These are phyloP conservation scores for Rhingia rostrata DNA, from an alignment of 2,888 invertebrate genomes.

Conservation along the genomic window DNA sequence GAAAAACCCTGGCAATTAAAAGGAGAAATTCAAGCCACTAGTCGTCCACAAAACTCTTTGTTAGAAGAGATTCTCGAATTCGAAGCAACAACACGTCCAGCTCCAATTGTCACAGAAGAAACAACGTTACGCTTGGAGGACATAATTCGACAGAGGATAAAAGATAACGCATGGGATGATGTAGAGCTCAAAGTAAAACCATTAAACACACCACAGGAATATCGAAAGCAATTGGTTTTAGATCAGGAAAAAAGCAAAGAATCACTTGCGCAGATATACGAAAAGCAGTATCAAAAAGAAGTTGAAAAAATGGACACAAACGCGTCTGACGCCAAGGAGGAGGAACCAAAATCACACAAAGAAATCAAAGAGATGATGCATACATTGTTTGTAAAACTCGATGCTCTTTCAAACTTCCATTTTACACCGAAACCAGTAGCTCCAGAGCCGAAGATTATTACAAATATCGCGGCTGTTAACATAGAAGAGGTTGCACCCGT, in stretches of 20 bases:
- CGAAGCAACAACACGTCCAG: constrained; percentile 91
- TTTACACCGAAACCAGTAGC: constrained; percentile 94
- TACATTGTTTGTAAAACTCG: constrained; percentile 91
- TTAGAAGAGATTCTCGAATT: constrained; percentile 96
- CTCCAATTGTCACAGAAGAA: constrained; percentile 96
- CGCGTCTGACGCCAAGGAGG: constrained; percentile 82
- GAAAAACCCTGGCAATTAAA: constrained; percentile 97
- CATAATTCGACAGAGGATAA: constrained; percentile 94
- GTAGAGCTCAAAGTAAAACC: constrained; percentile 94
- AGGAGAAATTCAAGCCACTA: constrained; percentile 92
- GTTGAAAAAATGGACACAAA: constrained; percentile 83
- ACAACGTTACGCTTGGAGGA: constrained; percentile 94
- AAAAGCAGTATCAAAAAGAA: constrained; percentile 91
- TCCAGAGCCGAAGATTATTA: constrained; percentile 94
- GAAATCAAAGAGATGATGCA: constrained; percentile 90
- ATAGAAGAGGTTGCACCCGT: constrained; percentile 98
- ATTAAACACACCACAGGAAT: constrained; percentile 91
- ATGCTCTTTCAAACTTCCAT: constrained; percentile 96
- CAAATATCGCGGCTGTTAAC: constrained; percentile 93
- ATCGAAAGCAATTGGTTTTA: constrained; percentile 93
- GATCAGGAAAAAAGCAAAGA: constrained; percentile 97
- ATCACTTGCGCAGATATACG: constrained; percentile 96
- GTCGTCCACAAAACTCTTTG: constrained; percentile 95
- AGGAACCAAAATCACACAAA: constrained; percentile 90
- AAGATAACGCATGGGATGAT: constrained; percentile 97